A percentile compares a stretch with the other conserved stretches of the same genome.
Evolutionary conservation across 2,888 invertebrate genomes (phyloP).

Genomic region (Lochmaea capreae): DNA sequence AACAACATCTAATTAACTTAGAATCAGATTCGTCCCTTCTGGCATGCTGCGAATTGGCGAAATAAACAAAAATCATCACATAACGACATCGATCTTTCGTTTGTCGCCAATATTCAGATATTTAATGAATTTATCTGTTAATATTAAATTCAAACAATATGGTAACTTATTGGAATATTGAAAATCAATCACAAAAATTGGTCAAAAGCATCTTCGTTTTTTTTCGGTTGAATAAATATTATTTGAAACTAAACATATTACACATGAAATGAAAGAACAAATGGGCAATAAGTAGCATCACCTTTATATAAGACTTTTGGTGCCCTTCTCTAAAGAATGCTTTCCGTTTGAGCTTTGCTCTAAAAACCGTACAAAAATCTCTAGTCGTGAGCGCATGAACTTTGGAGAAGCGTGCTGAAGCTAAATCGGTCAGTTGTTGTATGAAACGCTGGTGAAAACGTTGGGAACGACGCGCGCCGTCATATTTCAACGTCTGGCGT

Average conservation of each 20-base stretch:
- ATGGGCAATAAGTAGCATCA: constrained; percentile 1
- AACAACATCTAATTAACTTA: no score
- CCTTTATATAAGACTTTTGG: constrained; percentile 20
- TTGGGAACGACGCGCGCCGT: constrained; percentile 11
- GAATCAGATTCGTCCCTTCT: no score
- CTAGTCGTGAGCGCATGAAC: constrained; percentile 37
- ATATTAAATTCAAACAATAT: no score
- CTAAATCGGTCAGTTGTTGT: constrained; percentile 38
- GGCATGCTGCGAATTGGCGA: no score
- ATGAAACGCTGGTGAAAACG: constrained; percentile 26
- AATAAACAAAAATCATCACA: no score
- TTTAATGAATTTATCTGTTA: no score
- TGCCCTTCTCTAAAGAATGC: constrained; percentile 24
- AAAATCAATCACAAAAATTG: no score
- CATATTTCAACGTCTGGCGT: constrained; percentile 7
- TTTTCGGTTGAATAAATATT: no score
- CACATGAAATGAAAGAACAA: background rate
- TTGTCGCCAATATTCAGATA: no score
- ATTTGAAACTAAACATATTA: background rate
- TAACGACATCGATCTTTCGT: no score
- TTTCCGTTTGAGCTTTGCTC: constrained; percentile 29
- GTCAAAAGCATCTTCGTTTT: no score
- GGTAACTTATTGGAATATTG: no score
- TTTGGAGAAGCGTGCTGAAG: constrained; percentile 34
- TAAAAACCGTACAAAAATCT: constrained; percentile 36